Base-by-base conservation (phyloP, 2,888 invertebrate species). In the Cataglyphis altisquamis region DNA sequence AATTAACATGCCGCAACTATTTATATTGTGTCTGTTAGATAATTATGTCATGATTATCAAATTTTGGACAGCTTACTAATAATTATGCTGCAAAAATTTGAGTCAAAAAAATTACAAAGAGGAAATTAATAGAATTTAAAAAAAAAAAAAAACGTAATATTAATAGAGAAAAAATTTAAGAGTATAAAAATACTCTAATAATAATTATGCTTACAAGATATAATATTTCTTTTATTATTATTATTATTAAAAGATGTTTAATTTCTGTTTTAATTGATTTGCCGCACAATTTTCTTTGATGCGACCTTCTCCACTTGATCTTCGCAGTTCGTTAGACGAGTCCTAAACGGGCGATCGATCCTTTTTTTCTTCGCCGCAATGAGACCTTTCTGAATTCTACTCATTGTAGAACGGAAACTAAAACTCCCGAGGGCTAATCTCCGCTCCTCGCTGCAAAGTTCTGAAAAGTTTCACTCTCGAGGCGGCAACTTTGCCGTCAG, bases 351-450 rank as follows among this genome's bases (percentile, higher is more conserved):
- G 57, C 41, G 72, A 85, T 87, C 84, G 86, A 88, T 60, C 18
- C 32, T 39, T 68, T 67, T 88, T 87, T 87, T 67, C 86, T 75
- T 73, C 4, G 64, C 83, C 75, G 83, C 72, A 70, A 80, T 45
- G 60, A 78, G 87, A 88, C 84, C 82, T 84, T 88, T 87, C 85
- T 82, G 90, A 88, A 91, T 89, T 88, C 90, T 64, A 72, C 86
- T 88, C 89, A 90, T 90, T 89, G 89, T 86, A 84, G 73, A 84
- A 36, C 86, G 85, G 84, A 84, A 90, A 91, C 87, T 90, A 81
- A 83, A 91, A 90, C 87, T 90, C 90, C 90, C 85, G 82, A 83
- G 88, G 86, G 90, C 87, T 89, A 90, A 90, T 90, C 91, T 87
- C 84, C 88, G 81, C 81, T 88, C 64, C 84, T 87, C 85, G 64